phyloP scores from a whole-genome alignment of 2,888 invertebrate genomes.

The Lepidonotus clava region DNA sequence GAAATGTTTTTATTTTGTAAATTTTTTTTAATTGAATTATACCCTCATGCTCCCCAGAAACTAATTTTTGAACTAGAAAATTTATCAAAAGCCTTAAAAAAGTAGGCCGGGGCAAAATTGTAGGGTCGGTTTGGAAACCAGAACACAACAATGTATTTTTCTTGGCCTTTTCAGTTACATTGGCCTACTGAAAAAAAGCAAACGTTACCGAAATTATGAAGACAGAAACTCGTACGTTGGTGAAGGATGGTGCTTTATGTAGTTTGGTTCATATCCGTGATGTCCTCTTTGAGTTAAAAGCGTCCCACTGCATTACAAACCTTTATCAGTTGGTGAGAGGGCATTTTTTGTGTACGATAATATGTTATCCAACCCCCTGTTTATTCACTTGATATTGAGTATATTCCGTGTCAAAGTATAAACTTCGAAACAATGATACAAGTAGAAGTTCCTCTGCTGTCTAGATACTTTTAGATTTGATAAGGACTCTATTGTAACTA shows the following conservation, averaged over 20 bases:
- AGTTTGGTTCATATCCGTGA: neutral
- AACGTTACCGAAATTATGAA: too few species aligned
- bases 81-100: too few species aligned
- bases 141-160: too few species aligned
- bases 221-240: too few species aligned
- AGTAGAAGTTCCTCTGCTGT: neutral
- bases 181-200: too few species aligned
- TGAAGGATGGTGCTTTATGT: neutral
- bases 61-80: too few species aligned
- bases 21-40: too few species aligned
- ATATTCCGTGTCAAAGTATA: neutral
- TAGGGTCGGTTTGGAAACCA: too few species aligned
- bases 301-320: neutral
- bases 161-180: too few species aligned
- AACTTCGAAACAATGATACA: neutral
- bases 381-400: neutral
- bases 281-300: constrained; percentile 1
- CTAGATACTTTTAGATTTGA: neutral
- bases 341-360: neutral
- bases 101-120: too few species aligned
- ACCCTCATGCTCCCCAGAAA: too few species aligned
- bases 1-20: too few species aligned
- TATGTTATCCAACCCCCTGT: neutral
- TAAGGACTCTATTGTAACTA: constrained; percentile 4
- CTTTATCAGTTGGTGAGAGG: neutral